phyloP scores from a whole-genome alignment of 1,140 invertebrate genomes.

The Nixonia krombeini region DNA sequence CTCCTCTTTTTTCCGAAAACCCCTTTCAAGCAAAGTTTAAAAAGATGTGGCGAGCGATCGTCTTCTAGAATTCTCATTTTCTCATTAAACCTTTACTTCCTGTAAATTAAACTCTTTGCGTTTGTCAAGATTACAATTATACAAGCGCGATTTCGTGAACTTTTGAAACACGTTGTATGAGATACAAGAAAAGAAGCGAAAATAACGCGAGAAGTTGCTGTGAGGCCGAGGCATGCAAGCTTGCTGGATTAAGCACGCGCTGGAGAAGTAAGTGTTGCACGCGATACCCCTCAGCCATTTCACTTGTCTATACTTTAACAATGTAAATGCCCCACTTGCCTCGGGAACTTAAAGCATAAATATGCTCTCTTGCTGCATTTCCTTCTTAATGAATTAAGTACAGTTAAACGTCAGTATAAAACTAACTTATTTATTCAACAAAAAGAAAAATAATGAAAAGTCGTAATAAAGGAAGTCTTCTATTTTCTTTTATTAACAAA shows the following conservation, averaged over 20 bases:
- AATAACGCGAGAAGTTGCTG: constrained; percentile 16
- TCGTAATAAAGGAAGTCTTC: background rate
- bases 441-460: background rate
- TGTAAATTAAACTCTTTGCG: background rate
- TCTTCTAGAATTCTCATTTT: too few relatives aligned
- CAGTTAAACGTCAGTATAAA: too few relatives aligned
- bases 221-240: constrained; percentile 2
- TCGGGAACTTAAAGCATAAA: background rate
- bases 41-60: too few relatives aligned
- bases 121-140: constrained; percentile 7
- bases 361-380: background rate
- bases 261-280: constrained; percentile 1
- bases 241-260: constrained; percentile 7
- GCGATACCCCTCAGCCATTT: background rate
- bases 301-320: constrained; percentile 1
- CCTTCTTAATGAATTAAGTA: background rate
- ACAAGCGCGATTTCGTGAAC: background rate
- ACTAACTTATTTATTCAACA: background rate
- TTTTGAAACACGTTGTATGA: background rate
- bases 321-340: background rate
- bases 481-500: background rate
- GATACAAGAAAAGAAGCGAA: constrained; percentile 10
- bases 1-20: too few relatives aligned
- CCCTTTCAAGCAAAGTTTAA: too few relatives aligned
- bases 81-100: too few relatives aligned